Base-by-base conservation (phyloP, 2,888 invertebrate genomes). In the Ichneumon xanthorius region DNA sequence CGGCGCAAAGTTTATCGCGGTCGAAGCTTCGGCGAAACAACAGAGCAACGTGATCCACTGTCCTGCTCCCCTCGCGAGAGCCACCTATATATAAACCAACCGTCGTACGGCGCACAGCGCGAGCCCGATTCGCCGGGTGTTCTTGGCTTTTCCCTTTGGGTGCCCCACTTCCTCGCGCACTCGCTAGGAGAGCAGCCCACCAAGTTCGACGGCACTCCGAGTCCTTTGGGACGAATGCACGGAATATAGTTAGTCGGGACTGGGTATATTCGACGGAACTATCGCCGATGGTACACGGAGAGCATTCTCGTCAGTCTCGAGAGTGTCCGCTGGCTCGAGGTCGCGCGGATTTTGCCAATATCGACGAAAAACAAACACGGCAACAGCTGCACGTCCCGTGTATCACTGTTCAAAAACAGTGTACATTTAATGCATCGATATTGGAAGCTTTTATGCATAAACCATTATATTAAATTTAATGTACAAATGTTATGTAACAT, bases 1-100 rank as follows among this genome's bases (percentile, higher is more conserved):
- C 61, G 76, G 80, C 16, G 33, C 22, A 55, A 85, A 85, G 71
- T 82, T 82, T 85, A 82, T 79, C 79, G 79, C 67, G 76, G 53
- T 77, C 6, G 53, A 67, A 67, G 26, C 79, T 67, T 22, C 48
- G 72, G 58, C 58, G 76, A 82, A 85, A 85, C 82, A 82, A 85
- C 80, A 53, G 50, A 61, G n/a, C n/a, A n/a, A 70, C 53, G 65
- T 76, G 71, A 67, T 67, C 68, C 68, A 70, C 50, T 53, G 58
- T 11, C 19, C 50, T 30, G 79, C 61, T 61, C 30, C 30, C n/a
- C 26, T n/a, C 30, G 61, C 61, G 0, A 61, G n/a, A 33, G 61
- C 61, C 61, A 14, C 61, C 1, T n/a, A 14, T 33, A 33, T 33
- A 61, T 61, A 16, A 26, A 26, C 6, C 26, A 6, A 16, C 7